Evolutionary conservation across 2,113 vertebrate genomes (phyloP).

Genomic region (Gasterosteus nipponicus): DNA sequence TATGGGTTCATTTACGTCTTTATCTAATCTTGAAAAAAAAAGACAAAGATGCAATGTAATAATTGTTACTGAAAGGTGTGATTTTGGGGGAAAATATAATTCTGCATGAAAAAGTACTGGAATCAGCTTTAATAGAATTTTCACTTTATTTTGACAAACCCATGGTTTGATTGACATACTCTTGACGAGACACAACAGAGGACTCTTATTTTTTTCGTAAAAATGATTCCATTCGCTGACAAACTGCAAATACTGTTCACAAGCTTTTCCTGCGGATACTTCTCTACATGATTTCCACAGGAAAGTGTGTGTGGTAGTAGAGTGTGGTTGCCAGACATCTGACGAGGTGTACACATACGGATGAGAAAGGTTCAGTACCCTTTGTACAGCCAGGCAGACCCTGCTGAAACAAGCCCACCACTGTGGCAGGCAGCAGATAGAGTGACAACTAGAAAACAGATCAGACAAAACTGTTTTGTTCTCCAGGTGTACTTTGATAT

Average conservation of each 20-base stretch:
- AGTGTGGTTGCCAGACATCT: slow-evolving; percentile 47
- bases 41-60: not conserved
- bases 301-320: not conserved
- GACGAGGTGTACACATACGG: slow-evolving; percentile 50
- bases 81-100: not conserved
- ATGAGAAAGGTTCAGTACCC: slow-evolving; percentile 54
- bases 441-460: slow-evolving; percentile 67
- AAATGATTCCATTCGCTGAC: slow-evolving; percentile 21
- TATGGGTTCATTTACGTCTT: slow-evolving; percentile 33
- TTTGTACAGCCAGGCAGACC: slow-evolving; percentile 45
- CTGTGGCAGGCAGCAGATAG: slow-evolving; percentile 75
- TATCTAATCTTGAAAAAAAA: slow-evolving; percentile 13
- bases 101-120: slow-evolving; percentile 5
- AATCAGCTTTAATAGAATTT: slow-evolving; percentile 9
- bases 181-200: slow-evolving; percentile 5
- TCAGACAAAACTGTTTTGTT: slow-evolving; percentile 78
- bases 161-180: not conserved
- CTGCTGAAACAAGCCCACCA: slow-evolving; percentile 70
- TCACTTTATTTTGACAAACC: slow-evolving; percentile 6
- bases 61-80: not conserved
- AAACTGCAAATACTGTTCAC: slow-evolving; percentile 27
- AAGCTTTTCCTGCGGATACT: slow-evolving; percentile 14
- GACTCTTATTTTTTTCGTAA: not conserved
- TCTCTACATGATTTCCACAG: slow-evolving; percentile 5
- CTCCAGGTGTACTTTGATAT: slow-evolving; percentile 63